Percentiles rank a stretch among this genome's conserved stretches.
These are phyloP conservation scores for Auanema sp. DNA, from an alignment of 2,888 invertebrate species.

Conservation along the genomic window DNA sequence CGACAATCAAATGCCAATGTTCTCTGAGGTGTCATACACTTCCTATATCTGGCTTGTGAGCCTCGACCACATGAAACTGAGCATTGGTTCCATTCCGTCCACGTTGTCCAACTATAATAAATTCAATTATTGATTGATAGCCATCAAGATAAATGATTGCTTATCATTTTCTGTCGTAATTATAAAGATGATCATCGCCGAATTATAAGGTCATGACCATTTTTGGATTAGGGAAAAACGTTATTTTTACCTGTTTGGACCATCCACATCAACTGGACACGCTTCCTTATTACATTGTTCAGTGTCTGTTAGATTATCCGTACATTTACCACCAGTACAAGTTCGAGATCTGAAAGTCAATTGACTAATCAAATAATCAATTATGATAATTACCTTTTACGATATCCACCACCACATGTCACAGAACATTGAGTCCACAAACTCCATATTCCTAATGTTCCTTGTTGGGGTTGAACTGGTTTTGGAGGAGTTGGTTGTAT, in stretches of 20 bases:
- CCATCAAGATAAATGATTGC: too few species aligned
- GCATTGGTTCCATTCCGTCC: constrained; percentile 57
- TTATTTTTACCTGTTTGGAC: constrained; percentile 15
- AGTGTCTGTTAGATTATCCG: constrained; percentile 48
- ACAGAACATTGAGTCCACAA: constrained; percentile 53
- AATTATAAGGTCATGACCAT: not conserved
- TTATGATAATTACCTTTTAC: constrained; percentile 25
- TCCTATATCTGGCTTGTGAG: constrained; percentile 57
- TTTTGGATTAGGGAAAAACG: not conserved
- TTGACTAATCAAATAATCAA: constrained; percentile 6
- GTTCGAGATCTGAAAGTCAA: constrained; percentile 28
- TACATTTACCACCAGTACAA: constrained; percentile 55
- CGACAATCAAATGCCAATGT: constrained; percentile 60
- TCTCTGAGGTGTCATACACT: constrained; percentile 54
- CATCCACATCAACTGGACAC: constrained; percentile 41
- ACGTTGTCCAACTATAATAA: constrained; percentile 45
- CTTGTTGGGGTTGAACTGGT: constrained; percentile 26
- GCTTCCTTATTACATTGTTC: constrained; percentile 43
- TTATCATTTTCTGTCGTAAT: too few species aligned
- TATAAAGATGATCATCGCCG: not conserved
- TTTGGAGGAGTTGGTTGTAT: constrained; percentile 22
- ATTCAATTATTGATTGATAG: too few species aligned
- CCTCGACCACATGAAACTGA: constrained; percentile 59
- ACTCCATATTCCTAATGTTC: constrained; percentile 54
- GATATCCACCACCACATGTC: constrained; percentile 58